These are phyloP conservation scores for Chirona hameri DNA, from an alignment of 2,888 invertebrate species.

Conservation along the genomic window DNA sequence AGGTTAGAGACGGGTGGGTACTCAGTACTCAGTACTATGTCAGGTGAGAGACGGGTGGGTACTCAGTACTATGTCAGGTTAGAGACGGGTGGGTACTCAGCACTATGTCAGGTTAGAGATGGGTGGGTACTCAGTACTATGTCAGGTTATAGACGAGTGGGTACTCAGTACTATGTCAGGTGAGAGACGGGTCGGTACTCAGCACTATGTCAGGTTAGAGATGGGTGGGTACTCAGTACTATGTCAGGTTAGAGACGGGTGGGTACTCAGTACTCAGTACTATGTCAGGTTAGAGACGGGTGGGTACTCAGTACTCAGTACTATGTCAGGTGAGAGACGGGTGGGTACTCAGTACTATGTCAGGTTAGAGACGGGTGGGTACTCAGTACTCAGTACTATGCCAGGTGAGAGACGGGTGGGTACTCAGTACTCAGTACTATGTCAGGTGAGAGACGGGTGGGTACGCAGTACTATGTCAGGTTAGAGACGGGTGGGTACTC, in stretches of 20 bases:
- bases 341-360: not conserved
- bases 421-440: not conserved
- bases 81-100: not conserved
- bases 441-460: not conserved
- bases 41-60: not conserved
- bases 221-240: not conserved
- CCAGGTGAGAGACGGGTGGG: not conserved
- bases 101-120: not conserved
- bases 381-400: not conserved
- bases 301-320: not conserved
- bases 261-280: not conserved
- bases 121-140: not conserved
- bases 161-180: not conserved
- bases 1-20: not conserved
- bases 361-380: not conserved
- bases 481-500: not conserved
- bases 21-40: not conserved
- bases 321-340: no score
- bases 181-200: not conserved
- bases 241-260: not conserved
- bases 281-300: no score
- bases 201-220: not conserved
- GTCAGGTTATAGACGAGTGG: not conserved
- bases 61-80: not conserved
- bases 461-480: not conserved